Evolutionary conservation across 2,797 vertebrate genomes (phyloP), one percentile per base, ranked within the genome.

Genomic region (Sternotherus odoratus): DNA sequence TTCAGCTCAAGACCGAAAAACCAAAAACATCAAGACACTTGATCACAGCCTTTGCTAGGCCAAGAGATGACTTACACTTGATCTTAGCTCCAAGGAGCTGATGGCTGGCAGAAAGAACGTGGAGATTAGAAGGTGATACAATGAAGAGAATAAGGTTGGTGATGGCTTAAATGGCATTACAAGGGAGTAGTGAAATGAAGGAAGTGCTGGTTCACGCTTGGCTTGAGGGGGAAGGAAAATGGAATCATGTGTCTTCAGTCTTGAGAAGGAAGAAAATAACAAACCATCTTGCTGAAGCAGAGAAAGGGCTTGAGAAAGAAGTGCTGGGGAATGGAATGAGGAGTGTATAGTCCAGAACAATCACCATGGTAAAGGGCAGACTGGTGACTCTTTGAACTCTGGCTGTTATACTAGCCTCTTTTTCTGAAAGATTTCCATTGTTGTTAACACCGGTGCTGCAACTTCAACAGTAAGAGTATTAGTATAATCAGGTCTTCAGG

Each of bases 401-500:
- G 51, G n/a, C 60, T 89, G 16, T 21, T 24, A 39, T 85, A 56
- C 26, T 72, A 53, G 50, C 46, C 23, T 82, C 1, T 74, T 51
- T 51, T 24, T 6, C 43, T 24, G 51, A 56, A 66, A 36, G 17
- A 66, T 66, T 66, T 66, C n/a, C 63, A 66, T 9, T 36, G 33
- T 30, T 33, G 28, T 66, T 36, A 36, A 21, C n/a, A 36, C 19
- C 1, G 8, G 19, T 72, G 10, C 36, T 16, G 39, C 0, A 0
- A 77, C 10, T 21, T 48, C 4, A 3, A 54, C 75, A 87, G 23
- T 1, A 77, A 16, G 2, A 15, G 23, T 46, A 6, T 46, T 11
- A 16, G 17, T 54, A 50, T 24, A 23, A 4, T 50, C 28, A 10
- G 19, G 5, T 91, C n/a, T 4, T 5, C 63, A 66, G 63, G 63